Percentiles rank a stretch among this genome's conserved stretches.
Conservation (phyloP, 2,888 invertebrate genomes). For the Entomobrya proxima region DNA sequence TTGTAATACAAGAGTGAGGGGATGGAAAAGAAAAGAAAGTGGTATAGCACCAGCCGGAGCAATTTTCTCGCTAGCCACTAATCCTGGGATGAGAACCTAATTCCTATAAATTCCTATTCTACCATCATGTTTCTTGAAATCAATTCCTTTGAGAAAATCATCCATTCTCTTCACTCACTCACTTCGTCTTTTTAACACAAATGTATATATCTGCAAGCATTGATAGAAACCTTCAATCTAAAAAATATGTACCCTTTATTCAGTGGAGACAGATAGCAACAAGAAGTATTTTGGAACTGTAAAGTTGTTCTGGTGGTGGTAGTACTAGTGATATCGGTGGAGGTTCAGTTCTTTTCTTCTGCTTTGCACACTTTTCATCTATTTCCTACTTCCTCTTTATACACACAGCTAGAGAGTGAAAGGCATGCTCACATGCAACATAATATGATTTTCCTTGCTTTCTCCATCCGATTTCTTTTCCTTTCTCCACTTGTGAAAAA, state of each 20-base stretch:
- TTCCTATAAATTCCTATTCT: conserved; percentile 68
- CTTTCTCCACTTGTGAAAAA: conserved; percentile 10
- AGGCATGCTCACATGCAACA: conserved; percentile 40
- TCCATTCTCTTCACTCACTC: conserved; percentile 53
- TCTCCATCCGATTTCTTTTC: conserved; percentile 44
- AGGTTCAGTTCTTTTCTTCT: conserved; percentile 36
- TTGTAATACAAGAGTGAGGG: neutral
- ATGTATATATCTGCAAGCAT: neutral
- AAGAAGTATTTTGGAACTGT: conserved; percentile 21
- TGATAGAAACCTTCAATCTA: neutral
- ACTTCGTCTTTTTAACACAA: conserved; percentile 29
- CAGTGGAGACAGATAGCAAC: conserved; percentile 33
- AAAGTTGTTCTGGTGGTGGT: conserved; percentile 37
- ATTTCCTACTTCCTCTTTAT: conserved; percentile 56
- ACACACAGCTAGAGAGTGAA: conserved; percentile 14
- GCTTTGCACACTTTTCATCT: conserved; percentile 51
- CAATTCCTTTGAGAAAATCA: conserved; percentile 66
- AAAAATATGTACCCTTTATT: neutral
- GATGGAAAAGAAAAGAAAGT: neutral
- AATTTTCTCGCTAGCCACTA: conserved; percentile 65
- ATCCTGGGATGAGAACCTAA: conserved; percentile 67
- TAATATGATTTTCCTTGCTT: conserved; percentile 64
- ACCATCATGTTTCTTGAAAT: conserved; percentile 65
- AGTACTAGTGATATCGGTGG: too few relatives aligned
- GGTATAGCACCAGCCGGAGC: conserved; percentile 61